Base-by-base conservation (phyloP, 2,797 vertebrate genomes). In the Delichon dasypus region DNA sequence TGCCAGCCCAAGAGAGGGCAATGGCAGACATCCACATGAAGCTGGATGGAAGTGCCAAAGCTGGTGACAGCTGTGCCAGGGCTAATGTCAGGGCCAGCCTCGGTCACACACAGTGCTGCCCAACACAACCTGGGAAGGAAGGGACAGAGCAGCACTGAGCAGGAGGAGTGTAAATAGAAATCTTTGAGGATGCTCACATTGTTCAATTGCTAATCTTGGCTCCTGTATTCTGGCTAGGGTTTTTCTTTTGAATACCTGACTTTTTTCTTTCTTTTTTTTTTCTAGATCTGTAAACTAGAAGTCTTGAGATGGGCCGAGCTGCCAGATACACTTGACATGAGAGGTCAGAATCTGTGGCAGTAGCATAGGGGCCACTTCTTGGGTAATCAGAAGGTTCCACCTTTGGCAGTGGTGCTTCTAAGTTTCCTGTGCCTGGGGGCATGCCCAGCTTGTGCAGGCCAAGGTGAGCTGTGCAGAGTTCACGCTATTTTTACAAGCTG, bases 221-320 rank as follows among this genome's bases (percentile, higher is more conserved):
- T 67, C 30, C 40, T 27, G 5, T 26, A 9, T 11, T 79, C 68
- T 71, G 29, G 3, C 12, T 38, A 30, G 3, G 2, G 0, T 10
- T 32, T 44, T 62, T n/a, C 2, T 30, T 62, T 78, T 30, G 2
- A 30, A 45, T 42, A 21, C 4, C 17, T 64, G 16, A 2, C 74
- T 25, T 23, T 67, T 38, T 13, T 29, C 1, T 55, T 78, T 68
- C 10, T 67, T 38, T 13, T 29, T 68, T 13, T 68, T 13, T 32
- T 29, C 84, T n/a, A 30, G 3, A 12, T 42, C 16, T 71, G 32
- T 48, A 61, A 66, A 36, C 15, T 10, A 20, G 10, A 42, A 72
- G 9, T 15, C 27, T 32, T 40, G 34, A 48, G 73, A 38, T 47
- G 80, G 44, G 55, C 62, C 62, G 30, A 12, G 61, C 30, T 77